Base-by-base conservation (phyloP, 2,888 invertebrate species). In the Teinopalpus imperialis region DNA sequence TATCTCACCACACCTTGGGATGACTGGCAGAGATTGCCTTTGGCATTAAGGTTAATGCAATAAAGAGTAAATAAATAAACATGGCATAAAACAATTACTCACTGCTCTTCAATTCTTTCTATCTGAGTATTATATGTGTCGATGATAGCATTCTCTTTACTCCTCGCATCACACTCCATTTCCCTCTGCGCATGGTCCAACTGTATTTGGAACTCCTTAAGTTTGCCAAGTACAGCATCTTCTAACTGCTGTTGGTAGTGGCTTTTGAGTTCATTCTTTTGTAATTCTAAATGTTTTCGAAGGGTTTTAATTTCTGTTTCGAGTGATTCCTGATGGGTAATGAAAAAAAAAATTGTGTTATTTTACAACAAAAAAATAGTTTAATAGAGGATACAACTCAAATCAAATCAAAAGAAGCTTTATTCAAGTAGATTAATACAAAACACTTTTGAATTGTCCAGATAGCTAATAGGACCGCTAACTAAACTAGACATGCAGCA, bases 191-290 rank as follows among this genome's bases (percentile, higher is more conserved):
- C 93, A 21, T 88, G 75, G 57, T 95, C 95, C 21, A 96, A 75
- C 68, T 96, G 95, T 1, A 79, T 79, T 69, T 87, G 87, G 63
- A 95, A 96, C 74, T 96, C 95, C 57, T 91, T 91, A 46, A 95
- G 81, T 66, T 96, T 96, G 42, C 90, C 90, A 45, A 93, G 83
- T 9, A 96, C 95, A 0, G 95, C 93, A 35, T 92, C 90, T 60
- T 96, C 95, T 6, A 96, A 86, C 77, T 96, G 95, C 54, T 93
- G 92, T 75, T 96, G 96, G 65, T 95, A 96, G 66, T 94, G 93
- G 23, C 90, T 88, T 57, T 94, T 92, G 8, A 95, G 75, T 49
- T 95, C 93, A 6, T 86, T 74, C 64, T 93, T 93, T 53, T 92
- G 93, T 1, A 90, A 76, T 45, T 94, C 93, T 31, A 91, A 66